Evolutionary conservation across 2,888 invertebrate genomes (phyloP).

Genomic region (Drosophila pegasa): DNA sequence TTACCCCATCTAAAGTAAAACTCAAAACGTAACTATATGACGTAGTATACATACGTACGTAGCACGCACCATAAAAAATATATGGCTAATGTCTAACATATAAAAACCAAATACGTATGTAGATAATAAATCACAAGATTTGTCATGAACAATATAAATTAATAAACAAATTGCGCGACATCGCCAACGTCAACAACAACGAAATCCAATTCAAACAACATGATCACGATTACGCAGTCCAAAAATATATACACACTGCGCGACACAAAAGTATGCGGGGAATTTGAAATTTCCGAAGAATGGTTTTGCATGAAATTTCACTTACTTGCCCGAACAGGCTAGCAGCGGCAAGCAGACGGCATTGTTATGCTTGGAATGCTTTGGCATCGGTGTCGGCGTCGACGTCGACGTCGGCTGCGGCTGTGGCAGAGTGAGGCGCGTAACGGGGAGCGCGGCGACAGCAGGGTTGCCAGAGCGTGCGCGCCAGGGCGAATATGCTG

Average conservation of each 20-base stretch:
- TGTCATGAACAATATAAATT: background rate
- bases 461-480: slow-evolving; percentile 63
- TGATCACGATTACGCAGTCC: slow-evolving; percentile 39
- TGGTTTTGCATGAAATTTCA: slow-evolving; percentile 83
- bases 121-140: background rate
- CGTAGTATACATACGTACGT: too few relatives aligned
- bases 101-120: background rate
- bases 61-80: background rate
- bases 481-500: slow-evolving; percentile 26
- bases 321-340: slow-evolving; percentile 80
- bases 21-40: background rate
- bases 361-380: slow-evolving; percentile 77
- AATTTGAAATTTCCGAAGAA: slow-evolving; percentile 83
- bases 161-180: background rate
- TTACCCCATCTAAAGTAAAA: background rate
- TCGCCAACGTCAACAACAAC: slow-evolving; percentile 7
- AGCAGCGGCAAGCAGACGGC: slow-evolving; percentile 73
- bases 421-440: slow-evolving; percentile 22
- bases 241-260: slow-evolving; percentile 26
- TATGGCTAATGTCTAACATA: background rate
- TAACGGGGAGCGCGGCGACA: slow-evolving; percentile 7
- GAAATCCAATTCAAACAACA: slow-evolving; percentile 24
- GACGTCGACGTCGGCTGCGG: too few relatives aligned
- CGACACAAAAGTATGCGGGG: slow-evolving; percentile 78
- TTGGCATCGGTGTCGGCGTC: slow-evolving; percentile 42